Percentiles rank a stretch among this genome's conserved stretches.
These are phyloP conservation scores for Sminthurides aquaticus DNA, from an alignment of 2,888 invertebrate species.

Conservation along the genomic window DNA sequence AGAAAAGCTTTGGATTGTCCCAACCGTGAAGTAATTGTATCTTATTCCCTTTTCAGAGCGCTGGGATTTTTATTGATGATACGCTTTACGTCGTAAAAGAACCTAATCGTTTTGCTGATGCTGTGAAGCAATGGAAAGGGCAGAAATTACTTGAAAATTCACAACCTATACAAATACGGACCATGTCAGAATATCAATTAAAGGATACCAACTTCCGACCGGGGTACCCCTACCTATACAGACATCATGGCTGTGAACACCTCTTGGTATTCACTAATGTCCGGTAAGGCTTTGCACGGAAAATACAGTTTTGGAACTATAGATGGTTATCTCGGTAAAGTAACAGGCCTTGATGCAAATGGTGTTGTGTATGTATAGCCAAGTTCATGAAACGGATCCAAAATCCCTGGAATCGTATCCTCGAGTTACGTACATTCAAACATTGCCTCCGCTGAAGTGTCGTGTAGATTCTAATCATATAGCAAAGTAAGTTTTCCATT, in stretches of 20 bases:
- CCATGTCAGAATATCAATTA: slow-evolving; percentile 48
- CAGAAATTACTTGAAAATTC: slow-evolving; percentile 4
- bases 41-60: too few relatives aligned
- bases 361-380: too few relatives aligned
- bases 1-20: too few relatives aligned
- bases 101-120: too few relatives aligned
- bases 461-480: slow-evolving; percentile 10
- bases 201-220: slow-evolving; percentile 52
- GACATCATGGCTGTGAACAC: slow-evolving; percentile 91
- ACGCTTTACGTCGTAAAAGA: slow-evolving; percentile 3
- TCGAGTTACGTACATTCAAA: slow-evolving; percentile 8
- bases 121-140: slow-evolving; percentile 8
- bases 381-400: slow-evolving; percentile 14
- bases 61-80: slow-evolving; percentile 9
- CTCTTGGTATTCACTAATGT: slow-evolving; percentile 70
- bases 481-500: slow-evolving; percentile 24
- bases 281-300: slow-evolving; percentile 46
- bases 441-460: slow-evolving; percentile 8
- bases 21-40: too few relatives aligned
- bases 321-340: too few relatives aligned
- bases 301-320: too few relatives aligned
- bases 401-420: slow-evolving; percentile 3
- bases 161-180: slow-evolving; percentile 43
- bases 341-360: too few relatives aligned
- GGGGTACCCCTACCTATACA: slow-evolving; percentile 71